Conservation (phyloP, 1,140 invertebrate genomes). For the Teleopsis dalmanni region DNA sequence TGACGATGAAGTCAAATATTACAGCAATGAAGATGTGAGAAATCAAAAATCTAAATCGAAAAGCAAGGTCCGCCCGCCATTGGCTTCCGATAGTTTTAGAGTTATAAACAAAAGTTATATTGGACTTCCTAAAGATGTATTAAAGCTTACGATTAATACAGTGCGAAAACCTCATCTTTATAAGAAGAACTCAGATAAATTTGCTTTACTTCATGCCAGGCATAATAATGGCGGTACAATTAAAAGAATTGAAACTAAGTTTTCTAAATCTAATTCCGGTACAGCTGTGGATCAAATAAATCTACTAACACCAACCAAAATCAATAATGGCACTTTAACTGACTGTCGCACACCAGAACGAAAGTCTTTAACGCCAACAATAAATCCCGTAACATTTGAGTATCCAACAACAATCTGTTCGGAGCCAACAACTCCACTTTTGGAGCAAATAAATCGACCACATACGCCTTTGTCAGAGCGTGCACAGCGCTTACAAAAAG, state of each 20-base stretch:
- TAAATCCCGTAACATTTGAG: slow-evolving; percentile 29
- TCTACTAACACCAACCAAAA: slow-evolving; percentile 14
- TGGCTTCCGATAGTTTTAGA: slow-evolving; percentile 30
- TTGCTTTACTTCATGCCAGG: background rate
- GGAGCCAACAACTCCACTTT: slow-evolving; percentile 13
- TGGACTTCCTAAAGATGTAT: background rate
- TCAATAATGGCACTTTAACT: slow-evolving; percentile 18
- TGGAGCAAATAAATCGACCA: slow-evolving; percentile 15
- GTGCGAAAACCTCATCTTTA: slow-evolving; percentile 1
- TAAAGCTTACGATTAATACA: background rate
- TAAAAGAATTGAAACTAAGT: slow-evolving; percentile 33
- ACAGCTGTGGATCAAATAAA: slow-evolving; percentile 17
- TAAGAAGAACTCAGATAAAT: slow-evolving; percentile 7
- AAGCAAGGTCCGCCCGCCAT: slow-evolving; percentile 17
- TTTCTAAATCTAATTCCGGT: slow-evolving; percentile 35
- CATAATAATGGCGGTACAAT: slow-evolving; percentile 4
- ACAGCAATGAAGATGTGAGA: slow-evolving; percentile 15
- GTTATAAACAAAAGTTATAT: slow-evolving; percentile 4
- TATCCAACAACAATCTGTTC: slow-evolving; percentile 14
- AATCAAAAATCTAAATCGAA: background rate
- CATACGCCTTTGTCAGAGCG: slow-evolving; percentile 43
- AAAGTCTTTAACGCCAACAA: slow-evolving; percentile 27
- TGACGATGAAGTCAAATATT: slow-evolving; percentile 18
- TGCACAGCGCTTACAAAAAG: slow-evolving; percentile 51
- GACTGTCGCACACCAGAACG: slow-evolving; percentile 12